Percentiles rank a stretch among this genome's conserved stretches.
These are phyloP conservation scores for Gambusia yucatana DNA, from an alignment of 2,797 vertebrate species.

Conservation along the genomic window DNA sequence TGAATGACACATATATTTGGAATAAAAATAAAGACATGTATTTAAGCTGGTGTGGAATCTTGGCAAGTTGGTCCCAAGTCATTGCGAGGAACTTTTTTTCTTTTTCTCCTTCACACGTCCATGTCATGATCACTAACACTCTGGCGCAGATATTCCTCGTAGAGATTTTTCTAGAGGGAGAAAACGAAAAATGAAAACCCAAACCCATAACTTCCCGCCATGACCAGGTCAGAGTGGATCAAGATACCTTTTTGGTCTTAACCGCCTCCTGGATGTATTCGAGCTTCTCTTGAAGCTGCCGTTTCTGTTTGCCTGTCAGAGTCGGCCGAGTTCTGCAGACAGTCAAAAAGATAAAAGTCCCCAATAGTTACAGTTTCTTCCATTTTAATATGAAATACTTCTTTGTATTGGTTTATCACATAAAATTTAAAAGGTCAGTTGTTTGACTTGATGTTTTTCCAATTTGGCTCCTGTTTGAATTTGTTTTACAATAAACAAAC, in stretches of 20 bases:
- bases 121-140: constrained; percentile 87
- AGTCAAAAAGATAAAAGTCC: not conserved
- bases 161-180: constrained; percentile 81
- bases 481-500: not conserved
- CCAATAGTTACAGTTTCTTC: not conserved
- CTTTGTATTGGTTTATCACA: not conserved
- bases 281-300: constrained; percentile 83
- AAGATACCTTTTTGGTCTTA: constrained; percentile 83
- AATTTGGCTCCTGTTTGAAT: not conserved
- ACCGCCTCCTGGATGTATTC: constrained; percentile 84
- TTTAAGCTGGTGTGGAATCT: constrained; percentile 16
- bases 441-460: not conserved
- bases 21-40: constrained; percentile 7
- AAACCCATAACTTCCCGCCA: not conserved
- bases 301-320: constrained; percentile 84
- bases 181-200: constrained; percentile 5
- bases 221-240: not conserved
- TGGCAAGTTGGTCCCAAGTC: constrained; percentile 28
- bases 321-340: constrained; percentile 77
- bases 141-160: constrained; percentile 87
- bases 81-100: constrained; percentile 3
- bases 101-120: constrained; percentile 52
- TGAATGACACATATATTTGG: not conserved
- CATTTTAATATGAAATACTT: not conserved
- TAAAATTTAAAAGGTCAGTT: not conserved